Base-by-base conservation (phyloP, 1,140 invertebrate species). In the Drosophila subpulchrella region DNA sequence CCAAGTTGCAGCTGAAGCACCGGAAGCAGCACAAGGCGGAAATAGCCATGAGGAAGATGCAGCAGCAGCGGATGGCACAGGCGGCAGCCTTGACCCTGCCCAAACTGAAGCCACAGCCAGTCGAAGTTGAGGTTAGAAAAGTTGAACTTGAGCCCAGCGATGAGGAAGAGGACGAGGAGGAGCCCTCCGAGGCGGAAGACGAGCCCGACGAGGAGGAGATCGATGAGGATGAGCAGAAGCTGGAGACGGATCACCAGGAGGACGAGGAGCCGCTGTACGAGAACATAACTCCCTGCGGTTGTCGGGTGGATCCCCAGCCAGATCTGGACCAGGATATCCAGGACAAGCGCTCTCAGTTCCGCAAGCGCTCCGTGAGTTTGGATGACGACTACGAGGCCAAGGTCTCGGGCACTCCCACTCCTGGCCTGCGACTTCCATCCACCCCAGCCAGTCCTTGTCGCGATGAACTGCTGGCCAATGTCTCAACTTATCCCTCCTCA, bases 401-500 rank as follows among this genome's bases (percentile, higher is more conserved):
- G 13, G 39, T 59, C 0, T 17, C 61, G 0, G 39, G 39, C 2
- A 11, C 61, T 3, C 57, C 68, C 4, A 34, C 30, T 6, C 70
- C 77, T 15, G 73, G 42, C 92, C 27, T 81, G 11, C 50, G 85
- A 4, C 48, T 90, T 20, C 81, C 84, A 72, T 94, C 94, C 44
- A 94, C 93, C 57, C 94, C 94, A 34, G 93, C 93, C 6, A 94
- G 94, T 50, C 94, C 94, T 10, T 92, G 93, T 42, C 88, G 78
- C 10, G 91, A 92, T 6, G 91, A 92, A 51, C 59, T 88, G 38
- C 75, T 91, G 59, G 82, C 77, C 60, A 81, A 89, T 66, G 85
- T 78, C 8, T 97, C 96, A 15, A 96, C 96, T 15, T 97, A 96
- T 92, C 96, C 95, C 32, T 97, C 96, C 30, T 96, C 95, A 81